Evolutionary conservation across 2,888 invertebrate species (phyloP), one percentile per base, ranked within the genome.

Genomic region (Cyclophora punctaria): DNA sequence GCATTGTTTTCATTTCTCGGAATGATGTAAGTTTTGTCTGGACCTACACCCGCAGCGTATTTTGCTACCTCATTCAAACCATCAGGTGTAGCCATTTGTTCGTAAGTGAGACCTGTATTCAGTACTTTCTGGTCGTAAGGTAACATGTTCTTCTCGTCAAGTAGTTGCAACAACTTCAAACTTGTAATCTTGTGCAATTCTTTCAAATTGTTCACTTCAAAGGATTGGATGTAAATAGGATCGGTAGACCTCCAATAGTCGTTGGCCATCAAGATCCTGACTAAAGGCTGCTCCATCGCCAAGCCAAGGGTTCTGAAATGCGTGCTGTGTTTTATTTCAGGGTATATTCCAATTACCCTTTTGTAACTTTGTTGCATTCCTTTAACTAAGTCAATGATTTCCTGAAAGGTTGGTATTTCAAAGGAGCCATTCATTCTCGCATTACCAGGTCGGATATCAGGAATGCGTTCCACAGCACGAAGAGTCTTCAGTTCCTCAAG

Each of bases 151-250:
- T 64, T 66, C 35, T 67, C 60, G 43, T 76, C 75, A 54, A 70
- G 80, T 7, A 88, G 58, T 59, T 88, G 87, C 41, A 87, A 55
- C 4, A 88, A 63, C 34, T 78, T 67, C 5, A 88, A 59, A 42
- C 69, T 61, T 2, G 87, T 86, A 0, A 85, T 70, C 34, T 67
- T 64, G 60, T 78, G 83, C 0, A 88, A 62, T 54, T 75, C 69
- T 58, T 82, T 83, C 45, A 88, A 69, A 60, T 85, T 86, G 47
- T 61, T 76, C 0, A 86, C 66, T 75, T 88, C 86, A 49, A 88
- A 85, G 0, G 87, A 88, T 61, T 88, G 87, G 43, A 88, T 87
- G 47, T 80, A 85, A 35, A 80, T 75, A 2, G 83, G 83, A 44
- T 77, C 74, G 0, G 66, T 51, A 7, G 59, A 55, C 7, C 66